phyloP scores from a whole-genome alignment of 2,888 invertebrate species.

The Buathra laborator region DNA sequence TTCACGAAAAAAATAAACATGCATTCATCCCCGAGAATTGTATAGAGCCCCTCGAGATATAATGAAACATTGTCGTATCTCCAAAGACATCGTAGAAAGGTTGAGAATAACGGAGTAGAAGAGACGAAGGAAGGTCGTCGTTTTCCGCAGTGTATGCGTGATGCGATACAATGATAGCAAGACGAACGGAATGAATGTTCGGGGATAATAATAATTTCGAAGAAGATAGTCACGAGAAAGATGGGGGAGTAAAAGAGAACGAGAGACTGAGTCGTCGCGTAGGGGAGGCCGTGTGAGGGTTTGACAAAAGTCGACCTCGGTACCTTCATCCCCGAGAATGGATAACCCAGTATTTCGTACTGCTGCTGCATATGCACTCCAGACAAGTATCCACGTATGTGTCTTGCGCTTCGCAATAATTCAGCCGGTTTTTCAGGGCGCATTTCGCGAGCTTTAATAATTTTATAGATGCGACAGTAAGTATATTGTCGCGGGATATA shows the following conservation, averaged over 20 bases:
- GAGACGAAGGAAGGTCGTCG: constrained; percentile 2
- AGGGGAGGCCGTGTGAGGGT: constrained; percentile 16
- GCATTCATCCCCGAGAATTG: not conserved
- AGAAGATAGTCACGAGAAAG: constrained; percentile 69
- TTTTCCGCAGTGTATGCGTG: constrained; percentile 59
- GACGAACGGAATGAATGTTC: constrained; percentile 55
- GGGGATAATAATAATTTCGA: constrained; percentile 74
- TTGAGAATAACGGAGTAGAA: constrained; percentile 2
- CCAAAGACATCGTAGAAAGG: constrained; percentile 46
- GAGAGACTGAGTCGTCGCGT: not conserved
- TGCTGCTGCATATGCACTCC: constrained; percentile 39
- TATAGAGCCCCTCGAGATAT: constrained; percentile 36
- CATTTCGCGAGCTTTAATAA: not conserved
- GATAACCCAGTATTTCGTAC: constrained; percentile 40
- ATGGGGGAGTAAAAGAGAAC: constrained; percentile 33
- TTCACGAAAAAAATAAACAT: too few relatives aligned
- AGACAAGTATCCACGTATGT: constrained; percentile 9
- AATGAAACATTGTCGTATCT: constrained; percentile 56
- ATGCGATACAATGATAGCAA: constrained; percentile 57
- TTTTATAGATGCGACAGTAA: not conserved
- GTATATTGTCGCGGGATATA: not conserved
- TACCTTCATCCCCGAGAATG: constrained; percentile 69
- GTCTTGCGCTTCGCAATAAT: constrained; percentile 42
- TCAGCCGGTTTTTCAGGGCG: not conserved
- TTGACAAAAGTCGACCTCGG: constrained; percentile 69